phyloP scores from a whole-genome alignment of 1,140 invertebrate genomes.

The Gryon sp. region DNA sequence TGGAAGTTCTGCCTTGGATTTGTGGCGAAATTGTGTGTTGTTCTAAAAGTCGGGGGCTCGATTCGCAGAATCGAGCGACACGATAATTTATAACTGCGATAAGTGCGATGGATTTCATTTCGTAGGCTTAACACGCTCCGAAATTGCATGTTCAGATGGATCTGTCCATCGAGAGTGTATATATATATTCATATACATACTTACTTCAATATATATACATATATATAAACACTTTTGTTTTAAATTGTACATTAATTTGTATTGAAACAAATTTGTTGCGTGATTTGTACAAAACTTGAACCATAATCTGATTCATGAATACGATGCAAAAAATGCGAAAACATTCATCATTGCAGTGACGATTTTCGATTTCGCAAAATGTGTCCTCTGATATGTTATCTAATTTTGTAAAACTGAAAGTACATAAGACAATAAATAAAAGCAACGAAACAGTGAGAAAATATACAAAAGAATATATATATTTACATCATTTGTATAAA shows the following conservation, averaged over 20 bases:
- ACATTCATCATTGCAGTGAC: not conserved
- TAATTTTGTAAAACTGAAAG: constrained; percentile 11
- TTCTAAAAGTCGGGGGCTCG: constrained; percentile 24
- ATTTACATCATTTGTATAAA: constrained; percentile 7
- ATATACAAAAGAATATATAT: constrained; percentile 10
- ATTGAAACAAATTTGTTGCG: constrained; percentile 16
- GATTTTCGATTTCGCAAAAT: constrained; percentile 29
- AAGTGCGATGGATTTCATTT: constrained; percentile 32
- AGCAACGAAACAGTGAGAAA: not conserved
- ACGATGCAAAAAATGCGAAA: constrained; percentile 15
- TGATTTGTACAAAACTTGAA: constrained; percentile 22
- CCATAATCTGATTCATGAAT: constrained; percentile 3
- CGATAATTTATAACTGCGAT: constrained; percentile 36
- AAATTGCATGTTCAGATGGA: constrained; percentile 10
- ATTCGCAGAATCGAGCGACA: constrained; percentile 37
- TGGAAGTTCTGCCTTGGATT: constrained; percentile 72
- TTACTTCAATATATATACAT: too few relatives aligned
- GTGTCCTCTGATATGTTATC: constrained; percentile 11
- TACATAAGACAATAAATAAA: not conserved
- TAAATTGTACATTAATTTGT: too few relatives aligned
- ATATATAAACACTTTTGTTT: too few relatives aligned
- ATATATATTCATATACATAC: too few relatives aligned
- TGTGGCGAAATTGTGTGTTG: constrained; percentile 45
- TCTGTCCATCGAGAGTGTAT: constrained; percentile 3
- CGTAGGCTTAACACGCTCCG: constrained; percentile 8